Conservation (phyloP, 1,140 invertebrate species). For the Gryllus bimaculatus region DNA sequence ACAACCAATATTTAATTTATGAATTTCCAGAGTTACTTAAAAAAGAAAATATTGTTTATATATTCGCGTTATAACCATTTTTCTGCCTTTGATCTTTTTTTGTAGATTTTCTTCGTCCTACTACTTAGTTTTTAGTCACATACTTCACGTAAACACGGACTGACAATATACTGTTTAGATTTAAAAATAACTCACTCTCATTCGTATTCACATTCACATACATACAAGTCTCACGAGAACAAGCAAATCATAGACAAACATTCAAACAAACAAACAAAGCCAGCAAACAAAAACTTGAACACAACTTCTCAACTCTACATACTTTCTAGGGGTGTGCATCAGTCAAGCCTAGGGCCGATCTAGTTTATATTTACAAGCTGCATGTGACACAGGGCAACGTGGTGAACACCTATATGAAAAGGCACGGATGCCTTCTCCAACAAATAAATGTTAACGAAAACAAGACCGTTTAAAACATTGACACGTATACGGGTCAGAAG, state of each 20-base stretch:
- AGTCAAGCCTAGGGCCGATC: background rate
- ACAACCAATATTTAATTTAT: background rate
- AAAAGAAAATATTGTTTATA: background rate
- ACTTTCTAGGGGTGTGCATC: background rate
- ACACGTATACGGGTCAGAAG: background rate
- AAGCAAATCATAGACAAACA: background rate
- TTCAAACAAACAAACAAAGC: background rate
- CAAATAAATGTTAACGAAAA: background rate
- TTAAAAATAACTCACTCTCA: background rate
- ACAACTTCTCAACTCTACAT: background rate
- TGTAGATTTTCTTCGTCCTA: background rate
- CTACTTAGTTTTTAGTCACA: background rate
- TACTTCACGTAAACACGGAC: background rate
- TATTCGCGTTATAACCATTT: background rate
- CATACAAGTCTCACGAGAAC: background rate
- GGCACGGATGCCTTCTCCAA: background rate
- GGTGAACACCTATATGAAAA: no score
- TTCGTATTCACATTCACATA: background rate
- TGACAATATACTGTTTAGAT: background rate
- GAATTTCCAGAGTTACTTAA: background rate
- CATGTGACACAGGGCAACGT: background rate
- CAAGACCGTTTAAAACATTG: background rate
- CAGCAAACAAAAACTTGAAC: background rate
- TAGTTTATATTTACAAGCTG: constrained; percentile 5
- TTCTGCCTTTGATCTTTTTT: background rate